Evolutionary conservation across 2,888 invertebrate genomes (phyloP), one percentile per base, ranked within the genome.

Genomic region (Camptogramma bilineatum): DNA sequence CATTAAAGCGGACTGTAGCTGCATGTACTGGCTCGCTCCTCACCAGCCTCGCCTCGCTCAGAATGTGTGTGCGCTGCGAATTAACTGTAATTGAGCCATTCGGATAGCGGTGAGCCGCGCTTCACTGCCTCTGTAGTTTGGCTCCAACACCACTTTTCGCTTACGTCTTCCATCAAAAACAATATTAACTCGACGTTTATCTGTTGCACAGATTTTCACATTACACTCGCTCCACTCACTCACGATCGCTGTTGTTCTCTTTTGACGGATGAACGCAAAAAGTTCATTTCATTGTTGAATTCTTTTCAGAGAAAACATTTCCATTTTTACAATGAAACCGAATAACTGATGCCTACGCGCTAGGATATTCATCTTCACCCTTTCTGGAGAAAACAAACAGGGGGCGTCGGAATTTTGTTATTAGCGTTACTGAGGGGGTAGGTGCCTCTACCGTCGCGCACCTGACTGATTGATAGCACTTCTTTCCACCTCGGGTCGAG

Each of bases 61-160:
- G 83, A 87, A 90, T 92, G 86, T 91, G 91, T 92, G 92, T 92
- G 88, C 86, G 86, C 82, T 89, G 85, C 88, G 91, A 91, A 91
- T 93, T 91, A 91, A 91, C 91, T 90, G 93, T 91, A 91, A 93
- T 92, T 92, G 93, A 93, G 91, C 90, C 88, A 91, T 92, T 93
- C 86, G 89, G 86, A 88, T 86, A 88, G 84, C 82, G 85, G 83
- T 83, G 75, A 82, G 81, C 83, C 80, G 81, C 83, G 87, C 86
- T 87, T 81, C 79, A 81, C 81, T 87, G 85, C 85, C 83, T 85
- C 80, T 75, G 73, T 77, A 82, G 83, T 80, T 84, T 81, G 77
- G 79, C 81, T 51, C 19, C 55, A 62, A 34, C 73, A 78, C 77
- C 80, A 76, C 80, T 66, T 67, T 66, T 70, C 64, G 62, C 46